Percentiles rank a stretch among this genome's conserved stretches.
These are phyloP conservation scores for Pelodiscus sinensis DNA, from an alignment of 2,113 vertebrate genomes.

Conservation along the genomic window DNA sequence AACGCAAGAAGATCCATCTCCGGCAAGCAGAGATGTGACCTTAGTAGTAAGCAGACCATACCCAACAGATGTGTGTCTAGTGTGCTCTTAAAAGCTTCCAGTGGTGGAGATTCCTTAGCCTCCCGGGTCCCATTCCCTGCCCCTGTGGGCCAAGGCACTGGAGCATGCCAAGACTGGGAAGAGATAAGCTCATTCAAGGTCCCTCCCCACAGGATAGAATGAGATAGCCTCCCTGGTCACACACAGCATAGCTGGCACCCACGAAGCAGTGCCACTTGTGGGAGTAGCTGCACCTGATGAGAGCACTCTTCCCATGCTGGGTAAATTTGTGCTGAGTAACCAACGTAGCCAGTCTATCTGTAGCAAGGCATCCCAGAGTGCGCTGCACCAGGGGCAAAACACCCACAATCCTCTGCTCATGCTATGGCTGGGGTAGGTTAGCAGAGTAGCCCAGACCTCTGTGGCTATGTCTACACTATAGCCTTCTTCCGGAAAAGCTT, in stretches of 20 bases:
- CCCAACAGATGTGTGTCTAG: background rate
- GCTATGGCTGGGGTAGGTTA: background rate
- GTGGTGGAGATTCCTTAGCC: background rate
- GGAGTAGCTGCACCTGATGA: background rate
- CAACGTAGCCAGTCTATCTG: background rate
- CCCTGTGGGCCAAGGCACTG: background rate
- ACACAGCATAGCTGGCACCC: background rate
- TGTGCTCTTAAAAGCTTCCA: background rate
- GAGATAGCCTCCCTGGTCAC: background rate
- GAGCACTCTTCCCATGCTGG: background rate
- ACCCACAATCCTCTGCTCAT: background rate
- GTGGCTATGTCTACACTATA: too few species aligned
- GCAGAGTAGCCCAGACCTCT: background rate
- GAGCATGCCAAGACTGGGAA: background rate
- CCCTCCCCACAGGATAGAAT: background rate
- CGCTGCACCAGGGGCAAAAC: background rate
- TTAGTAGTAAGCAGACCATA: background rate
- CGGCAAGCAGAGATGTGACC: too few species aligned
- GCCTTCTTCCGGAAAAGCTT: too few species aligned
- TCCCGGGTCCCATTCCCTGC: background rate
- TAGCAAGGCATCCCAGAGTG: background rate
- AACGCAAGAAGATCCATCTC: too few species aligned
- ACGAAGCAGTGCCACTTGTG: background rate
- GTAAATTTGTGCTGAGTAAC: background rate
- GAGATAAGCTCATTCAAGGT: background rate